A percentile compares a stretch with the other conserved stretches of the same genome.
Conservation (phyloP, 2,888 invertebrate genomes). For the Tetragnatha montana region DNA sequence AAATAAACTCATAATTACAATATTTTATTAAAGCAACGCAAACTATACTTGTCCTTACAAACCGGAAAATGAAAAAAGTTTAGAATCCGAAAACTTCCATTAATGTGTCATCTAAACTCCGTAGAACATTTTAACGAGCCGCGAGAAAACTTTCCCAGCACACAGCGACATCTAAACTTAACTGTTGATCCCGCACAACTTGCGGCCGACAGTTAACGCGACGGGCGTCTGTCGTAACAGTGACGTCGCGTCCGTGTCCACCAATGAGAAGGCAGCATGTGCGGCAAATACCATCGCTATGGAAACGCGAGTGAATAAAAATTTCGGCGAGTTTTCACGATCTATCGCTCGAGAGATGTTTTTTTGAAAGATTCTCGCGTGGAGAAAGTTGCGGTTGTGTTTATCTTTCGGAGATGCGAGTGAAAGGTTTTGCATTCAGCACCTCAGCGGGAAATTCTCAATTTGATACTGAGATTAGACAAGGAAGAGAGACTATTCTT, state of each 20-base stretch:
- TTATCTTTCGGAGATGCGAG: not conserved
- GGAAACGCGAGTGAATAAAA: slow-evolving; percentile 31
- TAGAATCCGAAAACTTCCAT: slow-evolving; percentile 2
- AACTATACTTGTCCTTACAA: not conserved
- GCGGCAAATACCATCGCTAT: slow-evolving; percentile 35
- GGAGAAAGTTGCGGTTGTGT: slow-evolving; percentile 8
- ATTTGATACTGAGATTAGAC: not conserved
- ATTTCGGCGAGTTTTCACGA: not conserved
- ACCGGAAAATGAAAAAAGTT: not conserved
- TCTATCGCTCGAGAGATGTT: slow-evolving; percentile 10
- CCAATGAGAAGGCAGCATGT: slow-evolving; percentile 9
- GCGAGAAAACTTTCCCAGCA: not conserved
- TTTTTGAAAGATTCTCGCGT: not conserved
- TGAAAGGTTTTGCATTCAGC: not conserved
- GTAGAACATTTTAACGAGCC: not conserved
- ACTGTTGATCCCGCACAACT: slow-evolving; percentile 31
- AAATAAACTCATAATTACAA: not conserved
- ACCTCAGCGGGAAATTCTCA: not conserved
- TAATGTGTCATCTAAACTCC: no score
- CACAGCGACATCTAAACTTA: not conserved
- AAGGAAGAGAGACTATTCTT: no score
- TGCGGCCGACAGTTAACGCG: not conserved
- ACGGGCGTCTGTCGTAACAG: slow-evolving; percentile 18
- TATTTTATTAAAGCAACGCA: not conserved
- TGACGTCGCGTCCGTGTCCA: slow-evolving; percentile 20